A percentile compares a stretch with the other conserved stretches of the same genome.
Conservation (phyloP, 2,113 vertebrate species). For the Alces alces region DNA sequence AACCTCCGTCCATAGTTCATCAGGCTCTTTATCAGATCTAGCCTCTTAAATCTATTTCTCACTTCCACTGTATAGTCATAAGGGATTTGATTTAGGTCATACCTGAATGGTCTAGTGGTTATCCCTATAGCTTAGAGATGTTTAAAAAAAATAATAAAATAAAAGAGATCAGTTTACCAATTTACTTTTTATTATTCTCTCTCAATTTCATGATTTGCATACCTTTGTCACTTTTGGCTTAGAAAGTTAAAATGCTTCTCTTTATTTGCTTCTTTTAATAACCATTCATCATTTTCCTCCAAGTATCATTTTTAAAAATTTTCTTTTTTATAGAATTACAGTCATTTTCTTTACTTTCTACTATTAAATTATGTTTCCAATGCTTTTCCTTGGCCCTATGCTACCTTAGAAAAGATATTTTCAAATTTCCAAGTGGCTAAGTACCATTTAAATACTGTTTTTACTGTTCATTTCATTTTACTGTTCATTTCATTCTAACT, state of each 20-base stretch:
- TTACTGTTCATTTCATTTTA: neutral
- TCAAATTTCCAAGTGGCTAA: neutral
- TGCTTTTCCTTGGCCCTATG: neutral
- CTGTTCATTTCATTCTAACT: neutral
- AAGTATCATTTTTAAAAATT: neutral
- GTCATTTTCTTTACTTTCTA: neutral
- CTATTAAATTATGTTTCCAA: neutral
- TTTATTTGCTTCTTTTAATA: neutral
- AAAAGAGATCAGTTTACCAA: neutral
- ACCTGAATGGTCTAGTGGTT: too few relatives aligned
- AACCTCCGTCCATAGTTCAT: too few relatives aligned
- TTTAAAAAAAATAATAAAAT: neutral
- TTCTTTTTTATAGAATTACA: neutral
- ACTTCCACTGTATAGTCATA: too few relatives aligned
- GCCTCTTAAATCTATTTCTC: too few relatives aligned
- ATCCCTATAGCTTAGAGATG: neutral
- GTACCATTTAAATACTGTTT: neutral
- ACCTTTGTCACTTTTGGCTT: neutral
- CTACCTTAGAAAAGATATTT: neutral
- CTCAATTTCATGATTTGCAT: neutral
- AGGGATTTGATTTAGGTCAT: too few relatives aligned
- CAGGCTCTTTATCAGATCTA: too few relatives aligned
- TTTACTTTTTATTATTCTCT: neutral
- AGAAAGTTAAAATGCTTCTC: neutral
- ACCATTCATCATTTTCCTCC: neutral